These are phyloP conservation scores for Geodia barretti DNA, from an alignment of 37 sponge, comb jelly and placozoan genomes.

Conservation along the genomic window DNA sequence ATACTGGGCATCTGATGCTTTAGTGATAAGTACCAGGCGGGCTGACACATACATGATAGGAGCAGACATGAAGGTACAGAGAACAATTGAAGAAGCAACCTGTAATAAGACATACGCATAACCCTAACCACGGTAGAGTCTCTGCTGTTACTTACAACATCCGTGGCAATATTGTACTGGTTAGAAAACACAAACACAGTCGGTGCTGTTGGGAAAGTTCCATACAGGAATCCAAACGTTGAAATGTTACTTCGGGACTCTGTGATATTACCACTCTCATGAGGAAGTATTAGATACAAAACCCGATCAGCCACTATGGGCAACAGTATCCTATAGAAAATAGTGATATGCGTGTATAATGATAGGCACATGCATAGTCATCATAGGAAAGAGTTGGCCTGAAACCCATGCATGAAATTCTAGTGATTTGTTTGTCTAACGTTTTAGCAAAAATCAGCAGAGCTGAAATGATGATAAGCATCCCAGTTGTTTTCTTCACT, in stretches of 20 bases:
- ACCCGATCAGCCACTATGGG: constrained; percentile 41
- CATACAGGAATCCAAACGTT: constrained; percentile 68
- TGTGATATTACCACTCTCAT: neutral
- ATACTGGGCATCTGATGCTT: constrained; percentile 20
- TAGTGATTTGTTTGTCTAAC: constrained; percentile 18
- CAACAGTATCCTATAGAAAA: constrained; percentile 37
- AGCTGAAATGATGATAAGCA: constrained; percentile 18
- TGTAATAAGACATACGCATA: neutral
- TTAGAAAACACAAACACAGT: constrained; percentile 70
- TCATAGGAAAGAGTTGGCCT: neutral
- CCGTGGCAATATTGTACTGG: constrained; percentile 42
- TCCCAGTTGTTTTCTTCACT: constrained; percentile 50
- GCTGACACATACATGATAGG: constrained; percentile 77
- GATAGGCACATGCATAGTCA: neutral
- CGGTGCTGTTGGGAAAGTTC: constrained; percentile 81
- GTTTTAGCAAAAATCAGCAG: constrained; percentile 56
- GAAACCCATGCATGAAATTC: neutral
- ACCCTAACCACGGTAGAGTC: neutral
- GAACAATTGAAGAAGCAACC: constrained; percentile 72
- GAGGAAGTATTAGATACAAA: constrained; percentile 9
- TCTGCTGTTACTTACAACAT: constrained; percentile 37
- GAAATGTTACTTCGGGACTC: constrained; percentile 20
- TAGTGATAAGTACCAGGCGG: constrained; percentile 45
- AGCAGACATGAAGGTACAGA: constrained; percentile 75
- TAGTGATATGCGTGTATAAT: too few relatives aligned